Evolutionary conservation across 2,888 invertebrate genomes (phyloP).

Genomic region (Drosophila paramelanica): DNA sequence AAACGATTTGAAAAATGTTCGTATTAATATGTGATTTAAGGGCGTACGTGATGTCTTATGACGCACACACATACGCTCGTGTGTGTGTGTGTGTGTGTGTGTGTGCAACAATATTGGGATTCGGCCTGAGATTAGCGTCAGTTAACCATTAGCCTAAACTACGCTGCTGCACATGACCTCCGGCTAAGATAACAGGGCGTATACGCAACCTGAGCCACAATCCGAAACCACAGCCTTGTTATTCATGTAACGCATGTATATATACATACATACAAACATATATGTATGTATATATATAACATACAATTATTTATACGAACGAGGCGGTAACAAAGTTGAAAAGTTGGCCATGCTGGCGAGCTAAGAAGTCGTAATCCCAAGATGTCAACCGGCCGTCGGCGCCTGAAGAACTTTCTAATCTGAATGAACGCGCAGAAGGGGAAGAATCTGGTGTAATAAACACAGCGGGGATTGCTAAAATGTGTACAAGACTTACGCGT

Average conservation of each 20-base stretch:
- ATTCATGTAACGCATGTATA: no score
- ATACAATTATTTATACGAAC: no score
- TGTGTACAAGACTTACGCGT: slow-evolving; percentile 60
- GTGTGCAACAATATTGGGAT: background rate
- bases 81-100: no score
- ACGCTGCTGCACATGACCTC: background rate
- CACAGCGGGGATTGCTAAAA: slow-evolving; percentile 35
- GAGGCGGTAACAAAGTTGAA: slow-evolving; percentile 10
- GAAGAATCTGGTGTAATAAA: slow-evolving; percentile 53
- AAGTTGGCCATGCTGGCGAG: slow-evolving; percentile 18
- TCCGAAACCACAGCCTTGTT: background rate
- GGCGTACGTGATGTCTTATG: background rate
- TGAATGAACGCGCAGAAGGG: slow-evolving; percentile 39
- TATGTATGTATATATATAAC: no score
- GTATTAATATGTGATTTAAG: background rate
- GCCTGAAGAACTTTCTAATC: slow-evolving; percentile 60
- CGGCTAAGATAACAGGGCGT: background rate
- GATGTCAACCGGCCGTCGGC: slow-evolving; percentile 53
- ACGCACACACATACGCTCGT: background rate
- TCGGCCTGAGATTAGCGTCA: background rate
- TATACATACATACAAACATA: no score
- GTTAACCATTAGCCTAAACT: background rate
- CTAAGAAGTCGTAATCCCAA: slow-evolving; percentile 43
- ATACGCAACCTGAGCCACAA: background rate
- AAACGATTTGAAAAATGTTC: background rate